Evolutionary conservation across 2,797 vertebrate species (phyloP).

Genomic region (Chelon labrosus): DNA sequence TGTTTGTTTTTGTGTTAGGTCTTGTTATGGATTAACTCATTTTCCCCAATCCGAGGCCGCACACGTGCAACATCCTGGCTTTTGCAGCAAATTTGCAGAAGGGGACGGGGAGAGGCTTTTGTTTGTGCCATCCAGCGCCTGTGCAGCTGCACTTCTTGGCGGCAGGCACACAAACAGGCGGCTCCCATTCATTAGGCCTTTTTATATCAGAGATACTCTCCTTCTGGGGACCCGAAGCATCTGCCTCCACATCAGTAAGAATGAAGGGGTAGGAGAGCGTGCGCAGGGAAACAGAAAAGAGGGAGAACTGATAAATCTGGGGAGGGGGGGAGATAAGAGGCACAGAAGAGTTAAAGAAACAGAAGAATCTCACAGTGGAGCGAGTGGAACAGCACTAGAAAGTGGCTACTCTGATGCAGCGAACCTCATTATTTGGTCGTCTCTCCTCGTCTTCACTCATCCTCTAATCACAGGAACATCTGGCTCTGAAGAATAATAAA

Average conservation of each 20-base stretch:
- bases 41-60: conserved; percentile 51
- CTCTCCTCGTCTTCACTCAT: conserved; percentile 66
- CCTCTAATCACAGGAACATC: conserved; percentile 80
- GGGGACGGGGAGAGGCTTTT: conserved; percentile 48
- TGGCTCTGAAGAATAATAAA: conserved; percentile 78
- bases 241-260: conserved; percentile 79
- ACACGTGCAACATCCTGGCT: conserved; percentile 54
- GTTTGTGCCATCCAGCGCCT: conserved; percentile 73
- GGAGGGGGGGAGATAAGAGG: conserved; percentile 44
- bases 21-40: conserved; percentile 65
- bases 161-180: conserved; percentile 80
- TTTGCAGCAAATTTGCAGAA: conserved; percentile 46
- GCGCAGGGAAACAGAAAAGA: conserved; percentile 36
- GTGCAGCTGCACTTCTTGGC: conserved; percentile 84
- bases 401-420: conserved; percentile 45
- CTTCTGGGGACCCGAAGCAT: conserved; percentile 81
- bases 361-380: conserved; percentile 43
- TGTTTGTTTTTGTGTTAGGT: conserved; percentile 62
- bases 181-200: conserved; percentile 84
- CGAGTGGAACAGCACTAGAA: conserved; percentile 38
- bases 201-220: conserved; percentile 81
- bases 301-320: conserved; percentile 64
- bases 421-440: conserved; percentile 60
- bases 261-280: conserved; percentile 27
- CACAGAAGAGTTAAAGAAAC: conserved; percentile 39